A percentile compares a stretch with the other conserved stretches of the same genome.
These are phyloP conservation scores for Aradus depressus DNA, from an alignment of 2,888 invertebrate genomes.

Conservation along the genomic window DNA sequence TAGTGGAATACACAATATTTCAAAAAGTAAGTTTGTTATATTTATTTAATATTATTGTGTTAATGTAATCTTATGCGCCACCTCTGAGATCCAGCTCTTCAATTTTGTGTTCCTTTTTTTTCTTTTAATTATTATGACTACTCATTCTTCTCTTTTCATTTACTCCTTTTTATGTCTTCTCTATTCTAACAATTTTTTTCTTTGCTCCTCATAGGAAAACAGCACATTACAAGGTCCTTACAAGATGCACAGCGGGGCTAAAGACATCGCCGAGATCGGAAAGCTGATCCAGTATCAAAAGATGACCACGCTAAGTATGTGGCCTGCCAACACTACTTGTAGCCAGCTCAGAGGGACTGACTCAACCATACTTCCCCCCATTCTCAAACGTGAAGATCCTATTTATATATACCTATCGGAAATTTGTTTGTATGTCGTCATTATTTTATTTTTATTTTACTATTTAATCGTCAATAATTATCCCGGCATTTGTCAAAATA, in stretches of 20 bases:
- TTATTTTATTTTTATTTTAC: slow-evolving; percentile 4
- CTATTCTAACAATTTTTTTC: not conserved
- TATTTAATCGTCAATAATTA: slow-evolving; percentile 20
- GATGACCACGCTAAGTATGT: slow-evolving; percentile 34
- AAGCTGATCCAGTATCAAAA: slow-evolving; percentile 42
- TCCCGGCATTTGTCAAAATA: no score
- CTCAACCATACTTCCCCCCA: slow-evolving; percentile 43
- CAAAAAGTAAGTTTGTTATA: no score
- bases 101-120: no score
- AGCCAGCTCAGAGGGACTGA: slow-evolving; percentile 47
- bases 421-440: slow-evolving; percentile 43
- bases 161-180: no score
- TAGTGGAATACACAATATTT: no score
- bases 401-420: slow-evolving; percentile 44
- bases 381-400: slow-evolving; percentile 32
- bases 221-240: slow-evolving; percentile 43
- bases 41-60: no score
- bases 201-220: slow-evolving; percentile 40
- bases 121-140: no score
- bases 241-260: slow-evolving; percentile 44
- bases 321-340: slow-evolving; percentile 42
- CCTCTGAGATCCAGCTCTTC: no score
- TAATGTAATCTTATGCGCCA: no score
- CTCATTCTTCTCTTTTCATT: no score
- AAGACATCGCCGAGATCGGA: slow-evolving; percentile 42